Evolutionary conservation across 30 jellyfish, hydroid and myxozoan genomes (phyloP).

Genomic region (Hydra vulgaris): DNA sequence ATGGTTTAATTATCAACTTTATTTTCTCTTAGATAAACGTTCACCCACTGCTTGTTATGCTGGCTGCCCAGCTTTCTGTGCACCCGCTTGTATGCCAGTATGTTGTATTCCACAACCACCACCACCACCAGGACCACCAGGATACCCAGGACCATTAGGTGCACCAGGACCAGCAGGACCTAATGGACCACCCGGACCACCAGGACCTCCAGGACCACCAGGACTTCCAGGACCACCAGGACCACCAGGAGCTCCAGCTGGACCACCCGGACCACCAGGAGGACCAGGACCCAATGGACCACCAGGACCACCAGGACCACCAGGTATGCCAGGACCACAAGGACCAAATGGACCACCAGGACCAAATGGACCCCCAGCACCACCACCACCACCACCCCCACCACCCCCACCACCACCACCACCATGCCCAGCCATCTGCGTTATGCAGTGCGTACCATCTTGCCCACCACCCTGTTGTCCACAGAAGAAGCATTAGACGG

Average conservation of each 20-base stretch:
- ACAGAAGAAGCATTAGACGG: slow-evolving; percentile 32
- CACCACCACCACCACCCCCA: slow-evolving; percentile 73
- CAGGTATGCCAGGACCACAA: slow-evolving; percentile 47
- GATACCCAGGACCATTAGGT: slow-evolving; percentile 99
- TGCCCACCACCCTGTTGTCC: slow-evolving; percentile 98
- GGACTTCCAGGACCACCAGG: slow-evolving; percentile 98
- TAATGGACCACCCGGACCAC: slow-evolving; percentile 99
- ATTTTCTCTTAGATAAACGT: background rate
- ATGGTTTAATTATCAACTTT: too few species aligned
- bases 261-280: slow-evolving; percentile 83
- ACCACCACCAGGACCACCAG: slow-evolving; percentile 99
- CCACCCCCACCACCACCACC: slow-evolving; percentile 75
- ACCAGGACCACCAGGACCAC: slow-evolving; percentile 53
- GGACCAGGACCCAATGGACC: slow-evolving; percentile 99
- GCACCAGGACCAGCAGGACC: slow-evolving; percentile 99
- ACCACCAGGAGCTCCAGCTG: slow-evolving; percentile 96
- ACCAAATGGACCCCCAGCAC: slow-evolving; percentile 51
- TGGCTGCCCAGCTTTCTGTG: slow-evolving; percentile 11
- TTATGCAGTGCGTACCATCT: slow-evolving; percentile 89
- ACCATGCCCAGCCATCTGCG: slow-evolving; percentile 93
- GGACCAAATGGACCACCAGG: slow-evolving; percentile 46
- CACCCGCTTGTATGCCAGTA: slow-evolving; percentile 9
- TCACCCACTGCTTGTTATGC: slow-evolving; percentile 23
- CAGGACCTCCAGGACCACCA: slow-evolving; percentile 99
- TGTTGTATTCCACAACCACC: slow-evolving; percentile 77